Conservation (phyloP, 2,797 vertebrate species). For the Sebastes matsubarae region DNA sequence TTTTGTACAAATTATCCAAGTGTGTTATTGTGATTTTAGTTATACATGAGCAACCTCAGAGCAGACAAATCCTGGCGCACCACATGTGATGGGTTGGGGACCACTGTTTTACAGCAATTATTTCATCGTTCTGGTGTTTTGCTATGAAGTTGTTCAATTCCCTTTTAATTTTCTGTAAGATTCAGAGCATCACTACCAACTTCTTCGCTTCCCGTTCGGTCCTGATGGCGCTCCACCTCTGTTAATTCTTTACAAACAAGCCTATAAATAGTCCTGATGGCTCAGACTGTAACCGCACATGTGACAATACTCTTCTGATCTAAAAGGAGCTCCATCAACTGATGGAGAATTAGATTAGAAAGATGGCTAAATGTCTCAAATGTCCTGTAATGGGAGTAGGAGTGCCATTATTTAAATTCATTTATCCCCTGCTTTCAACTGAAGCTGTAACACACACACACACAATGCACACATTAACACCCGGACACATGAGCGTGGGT, state of each 20-base stretch:
- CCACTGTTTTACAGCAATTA: neutral
- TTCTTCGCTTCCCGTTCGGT: neutral
- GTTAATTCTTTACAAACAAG: neutral
- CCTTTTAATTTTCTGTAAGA: neutral
- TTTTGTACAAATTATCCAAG: too few species aligned
- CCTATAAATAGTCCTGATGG: conserved; percentile 2
- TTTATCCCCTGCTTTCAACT: neutral
- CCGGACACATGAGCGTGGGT: conserved; percentile 18
- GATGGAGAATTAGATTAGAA: conserved; percentile 23
- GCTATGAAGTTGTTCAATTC: neutral
- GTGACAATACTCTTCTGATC: neutral
- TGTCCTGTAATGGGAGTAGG: conserved; percentile 14
- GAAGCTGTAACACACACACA: neutral
- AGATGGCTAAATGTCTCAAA: conserved; percentile 14
- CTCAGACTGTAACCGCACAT: neutral
- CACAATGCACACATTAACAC: neutral
- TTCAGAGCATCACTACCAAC: neutral
- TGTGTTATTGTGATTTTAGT: too few species aligned
- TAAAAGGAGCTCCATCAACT: neutral
- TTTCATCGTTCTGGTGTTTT: neutral
- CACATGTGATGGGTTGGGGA: too few species aligned
- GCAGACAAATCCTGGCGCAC: too few species aligned
- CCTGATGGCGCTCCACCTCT: neutral
- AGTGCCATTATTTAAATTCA: neutral
- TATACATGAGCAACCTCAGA: too few species aligned